Evolutionary conservation across 2,888 invertebrate species (phyloP), one percentile per base, ranked within the genome.

Genomic region (Gastrophysa polygoni): DNA sequence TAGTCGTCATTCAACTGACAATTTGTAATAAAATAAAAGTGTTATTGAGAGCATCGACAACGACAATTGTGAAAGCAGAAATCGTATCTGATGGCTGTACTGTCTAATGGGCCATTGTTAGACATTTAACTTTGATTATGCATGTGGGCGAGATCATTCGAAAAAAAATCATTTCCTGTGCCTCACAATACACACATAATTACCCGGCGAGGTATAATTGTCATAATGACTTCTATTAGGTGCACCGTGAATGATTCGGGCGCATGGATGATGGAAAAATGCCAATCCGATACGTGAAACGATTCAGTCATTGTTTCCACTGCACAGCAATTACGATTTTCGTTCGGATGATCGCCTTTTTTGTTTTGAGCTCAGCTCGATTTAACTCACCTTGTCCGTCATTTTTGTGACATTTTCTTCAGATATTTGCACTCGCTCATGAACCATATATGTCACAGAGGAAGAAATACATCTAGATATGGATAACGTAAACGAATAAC

Each of bases 141-240:
- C 74, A 82, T 82, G 81, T 82, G 81, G 81, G 81, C 80, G 81
- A 81, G 81, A 78, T 78, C 79, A 77, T 81, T 81, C 79, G 75
- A 80, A 80, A 79, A n/a, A n/a, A 80, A 80, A 80, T 81, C 80
- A 80, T 80, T 80, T 81, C 81, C 81, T 80, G 81, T 80, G 73
- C 77, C 74, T 76, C 75, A 81, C 80, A 80, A 80, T 80, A 75
- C 78, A 76, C 72, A 73, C 77, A 82, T 82, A 82, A 82, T 82
- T 82, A 82, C 81, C 80, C 80, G 79, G 79, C 78, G 66, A 63
- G 63, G 63, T 63, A 63, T 81, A 81, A 81, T 81, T 81, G 81
- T 79, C 73, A 72, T 82, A 81, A 82, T 81, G 80, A 80, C 79
- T 78, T 80, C 80, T 77, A 82, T 81, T 81, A 81, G 77, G 34